Conservation (phyloP, 2,113 vertebrate genomes). For the Macrotus californicus region DNA sequence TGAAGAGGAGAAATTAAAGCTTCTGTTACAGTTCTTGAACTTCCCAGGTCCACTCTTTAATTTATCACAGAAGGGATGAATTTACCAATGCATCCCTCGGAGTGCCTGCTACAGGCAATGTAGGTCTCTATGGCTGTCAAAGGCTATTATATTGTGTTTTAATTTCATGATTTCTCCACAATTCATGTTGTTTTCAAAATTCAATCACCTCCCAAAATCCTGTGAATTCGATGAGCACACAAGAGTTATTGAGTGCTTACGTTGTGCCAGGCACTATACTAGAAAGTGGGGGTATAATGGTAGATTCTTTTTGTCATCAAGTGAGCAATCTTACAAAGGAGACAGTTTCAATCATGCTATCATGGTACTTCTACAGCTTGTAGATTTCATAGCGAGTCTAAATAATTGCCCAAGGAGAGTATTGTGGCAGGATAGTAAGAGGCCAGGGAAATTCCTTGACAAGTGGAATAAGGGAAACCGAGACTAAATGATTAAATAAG, state of each 20-base stretch:
- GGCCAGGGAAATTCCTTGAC: too few relatives aligned
- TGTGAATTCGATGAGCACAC: not conserved
- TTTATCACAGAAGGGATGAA: not conserved
- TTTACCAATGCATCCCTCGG: not conserved
- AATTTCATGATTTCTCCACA: not conserved
- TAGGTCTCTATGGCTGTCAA: not conserved
- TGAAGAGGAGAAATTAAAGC: not conserved
- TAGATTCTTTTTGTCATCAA: not conserved
- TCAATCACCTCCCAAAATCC: not conserved
- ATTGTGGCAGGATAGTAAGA: too few relatives aligned
- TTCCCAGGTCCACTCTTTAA: not conserved
- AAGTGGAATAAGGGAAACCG: too few relatives aligned
- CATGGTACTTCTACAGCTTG: not conserved
- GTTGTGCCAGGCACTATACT: not conserved
- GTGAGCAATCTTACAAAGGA: not conserved
- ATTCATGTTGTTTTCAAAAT: constrained; percentile 5
- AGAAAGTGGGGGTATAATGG: not conserved
- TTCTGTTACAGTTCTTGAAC: not conserved
- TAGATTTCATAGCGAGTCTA: not conserved
- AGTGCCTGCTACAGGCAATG: not conserved
- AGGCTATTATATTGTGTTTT: not conserved
- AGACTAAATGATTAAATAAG: too few relatives aligned
- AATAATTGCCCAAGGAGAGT: not conserved
- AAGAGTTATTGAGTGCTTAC: not conserved
- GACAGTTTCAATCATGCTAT: not conserved